Percentiles rank a stretch among this genome's conserved stretches.
phyloP scores from a whole-genome alignment of 2,797 vertebrate genomes.

The Lacerta viridis region DNA sequence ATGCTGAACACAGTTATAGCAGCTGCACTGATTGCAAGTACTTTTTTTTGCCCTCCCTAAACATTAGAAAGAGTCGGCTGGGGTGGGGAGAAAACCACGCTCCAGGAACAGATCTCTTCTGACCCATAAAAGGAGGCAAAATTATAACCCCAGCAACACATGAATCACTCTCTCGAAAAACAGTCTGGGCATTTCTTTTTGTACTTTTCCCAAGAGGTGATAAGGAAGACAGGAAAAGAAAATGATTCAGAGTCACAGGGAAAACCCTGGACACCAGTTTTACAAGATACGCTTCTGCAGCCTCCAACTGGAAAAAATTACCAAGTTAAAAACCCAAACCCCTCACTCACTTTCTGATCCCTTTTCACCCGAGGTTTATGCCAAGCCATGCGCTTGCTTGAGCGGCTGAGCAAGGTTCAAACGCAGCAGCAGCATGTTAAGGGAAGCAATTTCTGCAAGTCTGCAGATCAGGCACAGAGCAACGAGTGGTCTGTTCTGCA shows the following conservation, averaged over 20 bases:
- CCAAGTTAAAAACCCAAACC: slow-evolving; percentile 25
- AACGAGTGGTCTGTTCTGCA: not conserved
- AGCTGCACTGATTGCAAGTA: not conserved
- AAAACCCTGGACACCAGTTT: not conserved
- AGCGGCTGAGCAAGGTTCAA: not conserved
- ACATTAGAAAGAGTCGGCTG: not conserved
- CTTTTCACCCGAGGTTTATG: slow-evolving; percentile 25
- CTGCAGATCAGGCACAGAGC: not conserved
- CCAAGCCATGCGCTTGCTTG: not conserved
- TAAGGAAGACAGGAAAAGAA: not conserved
- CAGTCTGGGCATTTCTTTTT: not conserved
- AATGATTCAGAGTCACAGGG: not conserved
- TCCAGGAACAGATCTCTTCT: not conserved
- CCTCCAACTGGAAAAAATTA: not conserved
- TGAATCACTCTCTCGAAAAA: slow-evolving; percentile 15
- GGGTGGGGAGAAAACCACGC: no score
- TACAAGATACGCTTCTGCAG: not conserved
- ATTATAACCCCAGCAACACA: slow-evolving; percentile 6
- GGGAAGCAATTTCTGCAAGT: not conserved
- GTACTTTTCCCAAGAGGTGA: not conserved
- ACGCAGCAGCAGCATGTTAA: not conserved
- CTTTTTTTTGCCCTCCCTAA: not conserved
- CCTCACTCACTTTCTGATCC: slow-evolving; percentile 18
- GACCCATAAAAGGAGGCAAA: slow-evolving; percentile 20
- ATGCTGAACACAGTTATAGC: not conserved